Percentiles rank a stretch among this genome's conserved stretches.
These are phyloP conservation scores for Typhlichthys eigenmanni DNA, from an alignment of 2,797 vertebrate species.

Conservation along the genomic window DNA sequence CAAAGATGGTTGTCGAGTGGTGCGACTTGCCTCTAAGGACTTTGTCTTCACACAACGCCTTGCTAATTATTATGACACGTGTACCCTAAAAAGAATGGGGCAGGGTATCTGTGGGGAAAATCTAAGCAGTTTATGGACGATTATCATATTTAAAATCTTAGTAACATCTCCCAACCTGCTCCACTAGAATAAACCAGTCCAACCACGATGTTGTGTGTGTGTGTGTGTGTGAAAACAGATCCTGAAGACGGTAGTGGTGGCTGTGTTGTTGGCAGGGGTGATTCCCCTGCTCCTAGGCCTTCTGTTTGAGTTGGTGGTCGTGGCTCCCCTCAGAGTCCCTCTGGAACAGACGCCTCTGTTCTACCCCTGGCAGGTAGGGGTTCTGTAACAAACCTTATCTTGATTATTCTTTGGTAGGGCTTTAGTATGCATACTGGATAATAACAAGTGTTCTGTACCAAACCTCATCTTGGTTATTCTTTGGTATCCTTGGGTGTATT, in stretches of 20 bases:
- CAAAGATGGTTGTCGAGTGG: too few species aligned
- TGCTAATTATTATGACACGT: too few species aligned
- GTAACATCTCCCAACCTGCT: not conserved
- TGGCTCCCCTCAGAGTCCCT: constrained; percentile 92
- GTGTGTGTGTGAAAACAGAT: constrained; percentile 74
- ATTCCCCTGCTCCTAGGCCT: constrained; percentile 92
- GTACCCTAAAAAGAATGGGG: not conserved
- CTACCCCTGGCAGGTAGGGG: constrained; percentile 93
- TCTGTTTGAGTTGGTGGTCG: constrained; percentile 92
- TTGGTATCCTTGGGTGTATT: too few species aligned
- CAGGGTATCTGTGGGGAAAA: not conserved
- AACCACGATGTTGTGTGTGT: not conserved
- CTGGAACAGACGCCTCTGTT: constrained; percentile 96
- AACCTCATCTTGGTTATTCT: too few species aligned
- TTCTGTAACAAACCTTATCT: too few species aligned
- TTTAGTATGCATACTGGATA: too few species aligned
- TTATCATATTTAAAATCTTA: not conserved
- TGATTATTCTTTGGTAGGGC: too few species aligned
- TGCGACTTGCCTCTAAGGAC: too few species aligned
- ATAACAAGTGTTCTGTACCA: too few species aligned
- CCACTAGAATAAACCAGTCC: too few species aligned
- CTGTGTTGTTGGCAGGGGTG: constrained; percentile 87
- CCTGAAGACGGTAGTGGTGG: constrained; percentile 91
- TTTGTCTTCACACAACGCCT: too few species aligned
- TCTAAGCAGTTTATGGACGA: not conserved